phyloP scores from a whole-genome alignment of 2,797 vertebrate genomes.

The Poeciliopsis infans region DNA sequence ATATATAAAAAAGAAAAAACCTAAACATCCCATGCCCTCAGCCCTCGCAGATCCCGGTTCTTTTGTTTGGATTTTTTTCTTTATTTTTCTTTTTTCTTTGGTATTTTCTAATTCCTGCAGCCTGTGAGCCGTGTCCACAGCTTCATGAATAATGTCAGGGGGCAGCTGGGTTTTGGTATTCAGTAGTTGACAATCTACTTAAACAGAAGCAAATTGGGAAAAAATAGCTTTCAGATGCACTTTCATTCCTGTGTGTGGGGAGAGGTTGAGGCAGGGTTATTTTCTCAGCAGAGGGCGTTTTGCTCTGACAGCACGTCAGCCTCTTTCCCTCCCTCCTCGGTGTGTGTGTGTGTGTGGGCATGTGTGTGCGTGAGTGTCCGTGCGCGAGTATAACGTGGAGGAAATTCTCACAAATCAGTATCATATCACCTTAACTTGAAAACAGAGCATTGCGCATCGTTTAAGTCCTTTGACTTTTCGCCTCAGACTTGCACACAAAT shows the following conservation, averaged over 20 bases:
- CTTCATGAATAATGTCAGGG: slow-evolving; percentile 71
- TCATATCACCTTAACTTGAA: neutral
- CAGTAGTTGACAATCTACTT: slow-evolving; percentile 75
- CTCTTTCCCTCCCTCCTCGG: slow-evolving; percentile 17
- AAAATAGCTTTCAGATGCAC: slow-evolving; percentile 73
- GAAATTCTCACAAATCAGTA: neutral
- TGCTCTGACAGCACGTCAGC: slow-evolving; percentile 54
- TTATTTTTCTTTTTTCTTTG: slow-evolving; percentile 47
- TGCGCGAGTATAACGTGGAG: slow-evolving; percentile 18
- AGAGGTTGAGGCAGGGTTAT: slow-evolving; percentile 61
- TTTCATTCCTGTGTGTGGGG: slow-evolving; percentile 63
- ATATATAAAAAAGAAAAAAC: neutral
- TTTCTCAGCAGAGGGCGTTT: slow-evolving; percentile 64
- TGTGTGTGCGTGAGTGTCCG: slow-evolving; percentile 21
- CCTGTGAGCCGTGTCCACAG: slow-evolving; percentile 40
- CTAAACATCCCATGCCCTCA: slow-evolving; percentile 53
- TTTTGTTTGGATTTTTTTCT: slow-evolving; percentile 76
- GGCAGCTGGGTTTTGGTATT: slow-evolving; percentile 69
- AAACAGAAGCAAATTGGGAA: slow-evolving; percentile 76
- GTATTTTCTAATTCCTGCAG: slow-evolving; percentile 72
- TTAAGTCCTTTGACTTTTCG: neutral
- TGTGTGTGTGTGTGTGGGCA: slow-evolving; percentile 18
- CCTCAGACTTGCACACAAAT: neutral
- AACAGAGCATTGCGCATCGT: neutral
- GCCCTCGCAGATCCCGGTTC: slow-evolving; percentile 59